Evolutionary conservation across 1,140 invertebrate species (phyloP), one percentile per base, ranked within the genome.

Genomic region (Heterodera schachtii): DNA sequence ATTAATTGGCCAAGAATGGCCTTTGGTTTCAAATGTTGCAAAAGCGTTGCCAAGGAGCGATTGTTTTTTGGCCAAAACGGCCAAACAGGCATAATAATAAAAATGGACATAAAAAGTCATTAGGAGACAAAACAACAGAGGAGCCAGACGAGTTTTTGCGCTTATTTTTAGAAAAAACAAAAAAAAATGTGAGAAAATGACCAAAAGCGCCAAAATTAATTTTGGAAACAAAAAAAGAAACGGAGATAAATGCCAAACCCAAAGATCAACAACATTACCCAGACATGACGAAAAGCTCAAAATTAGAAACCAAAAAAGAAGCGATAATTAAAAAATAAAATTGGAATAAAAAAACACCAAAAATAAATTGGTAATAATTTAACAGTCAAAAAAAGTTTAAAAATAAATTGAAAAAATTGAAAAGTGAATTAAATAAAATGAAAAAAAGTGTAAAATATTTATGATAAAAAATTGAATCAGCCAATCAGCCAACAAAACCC

Each of bases 391-490:
- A 31, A 31, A 31, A 31, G 31, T 73, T n/a, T 16, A 19, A 73
- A 73, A 73, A 73, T 73, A 73, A 73, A 73, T 46, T n/a, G 0
- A 46, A 73, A 49, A 73, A n/a, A 19, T 5, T 6, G 16, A 19
- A 73, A 21, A 19, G 19, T 46, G 31, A 52, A 52, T 52, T 52
- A 52, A 52, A 1, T 52, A 52, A 52, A 52, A 3, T 13, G 31
- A 31, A 31, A 31, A 31, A 31, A 31, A 31, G 31, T 31, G 31
- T 31, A 31, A 31, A 31, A 31, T 11, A 52, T 13, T 52, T 11
- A 52, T 13, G 13, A 13, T 13, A 52, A 52, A 52, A 52, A 52
- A 52, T 52, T 13, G 49, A 11, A 60, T 13, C 16, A 60, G 57
- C 57, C 57, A 60, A 60, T 60, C 57, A 19, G 13, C 57, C 9